phyloP scores from a whole-genome alignment of 2,797 vertebrate genomes.

The Danio choprae region DNA sequence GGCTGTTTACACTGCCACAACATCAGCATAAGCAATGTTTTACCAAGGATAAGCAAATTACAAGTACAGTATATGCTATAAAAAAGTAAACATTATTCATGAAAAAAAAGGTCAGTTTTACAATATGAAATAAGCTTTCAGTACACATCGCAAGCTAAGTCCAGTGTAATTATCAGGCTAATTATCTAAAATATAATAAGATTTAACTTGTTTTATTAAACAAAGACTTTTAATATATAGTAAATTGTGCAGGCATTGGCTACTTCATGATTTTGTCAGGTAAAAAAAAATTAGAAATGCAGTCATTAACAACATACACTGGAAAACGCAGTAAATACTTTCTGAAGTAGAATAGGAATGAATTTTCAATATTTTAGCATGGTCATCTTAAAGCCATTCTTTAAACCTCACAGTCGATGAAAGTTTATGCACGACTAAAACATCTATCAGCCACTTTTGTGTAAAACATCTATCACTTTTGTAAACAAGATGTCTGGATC shows the following conservation, averaged over 20 bases:
- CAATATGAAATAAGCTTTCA: not conserved
- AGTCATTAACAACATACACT: not conserved
- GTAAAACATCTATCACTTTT: too few relatives aligned
- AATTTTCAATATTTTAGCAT: not conserved
- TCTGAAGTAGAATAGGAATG: not conserved
- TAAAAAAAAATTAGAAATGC: not conserved
- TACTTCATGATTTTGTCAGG: too few relatives aligned
- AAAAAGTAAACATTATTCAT: not conserved
- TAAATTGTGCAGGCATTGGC: too few relatives aligned
- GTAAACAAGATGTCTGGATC: not conserved
- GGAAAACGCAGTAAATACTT: not conserved
- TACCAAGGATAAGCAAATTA: not conserved
- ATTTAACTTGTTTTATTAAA: not conserved
- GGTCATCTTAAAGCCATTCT: not conserved
- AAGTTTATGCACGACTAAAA: not conserved
- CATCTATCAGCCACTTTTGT: not conserved
- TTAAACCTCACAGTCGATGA: not conserved
- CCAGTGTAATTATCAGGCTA: not conserved
- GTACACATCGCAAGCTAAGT: not conserved
- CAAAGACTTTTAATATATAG: not conserved
- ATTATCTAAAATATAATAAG: not conserved
- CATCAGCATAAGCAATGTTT: not conserved
- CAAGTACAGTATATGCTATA: not conserved
- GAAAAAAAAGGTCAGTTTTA: not conserved
- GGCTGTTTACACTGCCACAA: slow-evolving; percentile 13